phyloP scores from a whole-genome alignment of 35 echinoderm and acorn worm species.

The Stichopus chloronotus region DNA sequence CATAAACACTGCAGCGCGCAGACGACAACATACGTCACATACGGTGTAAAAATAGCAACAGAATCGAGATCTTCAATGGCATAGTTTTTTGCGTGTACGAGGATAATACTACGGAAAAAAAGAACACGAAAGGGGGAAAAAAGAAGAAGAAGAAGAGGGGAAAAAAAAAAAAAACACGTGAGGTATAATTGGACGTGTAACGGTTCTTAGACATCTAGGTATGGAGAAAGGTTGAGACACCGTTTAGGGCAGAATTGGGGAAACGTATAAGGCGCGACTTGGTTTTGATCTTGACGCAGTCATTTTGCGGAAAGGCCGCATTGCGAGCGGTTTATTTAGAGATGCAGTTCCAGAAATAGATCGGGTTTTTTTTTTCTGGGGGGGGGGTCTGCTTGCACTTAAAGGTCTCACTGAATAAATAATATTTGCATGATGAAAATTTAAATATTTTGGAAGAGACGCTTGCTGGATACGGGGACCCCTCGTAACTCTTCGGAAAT shows the following conservation, averaged over 20 bases:
- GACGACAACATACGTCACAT: slow-evolving; percentile 55
- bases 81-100: slow-evolving; percentile 21
- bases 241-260: neutral
- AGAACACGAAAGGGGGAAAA: neutral
- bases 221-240: neutral
- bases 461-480: too few relatives aligned
- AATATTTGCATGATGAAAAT: too few relatives aligned
- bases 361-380: neutral
- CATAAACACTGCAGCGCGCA: slow-evolving; percentile 54
- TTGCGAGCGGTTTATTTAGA: neutral
- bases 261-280: neutral
- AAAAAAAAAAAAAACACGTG: slow-evolving; percentile 25
- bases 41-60: slow-evolving; percentile 37
- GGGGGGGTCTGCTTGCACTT: too few relatives aligned
- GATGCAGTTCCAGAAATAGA: neutral
- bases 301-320: neutral
- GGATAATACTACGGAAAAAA: slow-evolving; percentile 8
- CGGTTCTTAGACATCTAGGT: neutral
- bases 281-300: neutral
- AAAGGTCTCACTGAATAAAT: too few relatives aligned
- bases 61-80: slow-evolving; percentile 1
- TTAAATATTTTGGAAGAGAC: too few relatives aligned
- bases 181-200: slow-evolving; percentile 49
- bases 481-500: too few relatives aligned
- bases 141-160: too few relatives aligned